These are phyloP conservation scores for Hypomecis punctinalis DNA, from an alignment of 2,888 invertebrate genomes.

Conservation along the genomic window DNA sequence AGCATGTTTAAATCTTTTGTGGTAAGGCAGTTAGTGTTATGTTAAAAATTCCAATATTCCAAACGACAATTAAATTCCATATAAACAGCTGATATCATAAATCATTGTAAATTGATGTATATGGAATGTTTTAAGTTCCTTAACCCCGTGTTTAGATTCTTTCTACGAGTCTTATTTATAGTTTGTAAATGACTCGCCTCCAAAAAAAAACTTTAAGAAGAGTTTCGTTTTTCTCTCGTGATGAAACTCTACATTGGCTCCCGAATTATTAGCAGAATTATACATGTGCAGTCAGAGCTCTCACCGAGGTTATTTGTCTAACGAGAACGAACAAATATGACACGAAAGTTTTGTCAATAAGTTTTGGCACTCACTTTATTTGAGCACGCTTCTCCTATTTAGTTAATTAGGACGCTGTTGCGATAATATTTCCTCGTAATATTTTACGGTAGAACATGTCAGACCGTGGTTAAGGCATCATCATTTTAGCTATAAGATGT, in stretches of 20 bases:
- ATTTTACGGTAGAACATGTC: no score
- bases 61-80: no score
- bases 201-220: background rate
- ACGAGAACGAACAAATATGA: slow-evolving; percentile 12
- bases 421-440: no score
- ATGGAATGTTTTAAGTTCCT: no score
- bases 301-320: slow-evolving; percentile 12
- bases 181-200: background rate
- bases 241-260: background rate
- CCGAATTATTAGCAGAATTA: slow-evolving; percentile 13
- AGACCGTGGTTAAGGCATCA: no score
- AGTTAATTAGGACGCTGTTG: background rate
- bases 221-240: background rate
- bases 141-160: background rate
- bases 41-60: no score
- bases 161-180: background rate
- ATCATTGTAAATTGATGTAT: no score
- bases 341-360: background rate
- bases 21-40: no score
- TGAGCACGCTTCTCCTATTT: background rate
- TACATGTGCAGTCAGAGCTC: slow-evolving; percentile 9
- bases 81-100: no score
- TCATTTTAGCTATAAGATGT: no score
- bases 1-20: no score
- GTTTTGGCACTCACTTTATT: background rate